These are phyloP conservation scores for Paralvinella palmiformis DNA, from an alignment of 1,140 invertebrate genomes.

Conservation along the genomic window DNA sequence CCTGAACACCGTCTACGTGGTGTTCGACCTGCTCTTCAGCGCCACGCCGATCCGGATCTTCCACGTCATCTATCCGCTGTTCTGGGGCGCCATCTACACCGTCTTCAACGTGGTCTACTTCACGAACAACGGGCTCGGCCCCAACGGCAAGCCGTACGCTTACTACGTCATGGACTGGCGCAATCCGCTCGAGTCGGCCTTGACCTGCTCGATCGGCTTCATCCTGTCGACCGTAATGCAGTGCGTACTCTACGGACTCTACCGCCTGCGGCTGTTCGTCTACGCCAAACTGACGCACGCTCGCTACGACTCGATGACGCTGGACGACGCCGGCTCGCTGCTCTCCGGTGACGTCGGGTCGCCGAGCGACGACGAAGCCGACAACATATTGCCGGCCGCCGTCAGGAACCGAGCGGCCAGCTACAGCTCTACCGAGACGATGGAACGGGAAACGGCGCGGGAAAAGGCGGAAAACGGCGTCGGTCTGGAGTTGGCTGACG, in stretches of 20 bases:
- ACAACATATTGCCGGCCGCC: not conserved
- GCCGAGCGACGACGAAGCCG: not conserved
- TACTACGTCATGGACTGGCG: constrained; percentile 45
- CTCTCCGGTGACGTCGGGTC: not conserved
- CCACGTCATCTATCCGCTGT: constrained; percentile 40
- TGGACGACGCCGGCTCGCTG: not conserved
- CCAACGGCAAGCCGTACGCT: constrained; percentile 29
- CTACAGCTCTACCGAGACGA: not conserved
- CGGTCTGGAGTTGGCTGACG: no score
- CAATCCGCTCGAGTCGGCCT: constrained; percentile 22
- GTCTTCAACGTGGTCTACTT: constrained; percentile 45
- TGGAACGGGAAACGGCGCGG: no score
- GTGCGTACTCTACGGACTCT: not conserved
- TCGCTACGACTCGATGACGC: not conserved
- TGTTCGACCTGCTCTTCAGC: constrained; percentile 36
- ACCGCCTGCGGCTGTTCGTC: not conserved
- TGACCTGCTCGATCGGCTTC: not conserved
- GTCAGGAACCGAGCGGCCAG: not conserved
- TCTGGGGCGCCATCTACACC: constrained; percentile 38
- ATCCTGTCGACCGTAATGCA: not conserved
- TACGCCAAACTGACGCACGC: no score
- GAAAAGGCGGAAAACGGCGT: no score
- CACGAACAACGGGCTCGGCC: constrained; percentile 36
- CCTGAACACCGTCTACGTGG: constrained; percentile 35
- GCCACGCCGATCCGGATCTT: constrained; percentile 39